Percentiles rank a stretch among this genome's conserved stretches.
Evolutionary conservation across 2,797 vertebrate species (phyloP).

Genomic region (Myotis daubentonii): DNA sequence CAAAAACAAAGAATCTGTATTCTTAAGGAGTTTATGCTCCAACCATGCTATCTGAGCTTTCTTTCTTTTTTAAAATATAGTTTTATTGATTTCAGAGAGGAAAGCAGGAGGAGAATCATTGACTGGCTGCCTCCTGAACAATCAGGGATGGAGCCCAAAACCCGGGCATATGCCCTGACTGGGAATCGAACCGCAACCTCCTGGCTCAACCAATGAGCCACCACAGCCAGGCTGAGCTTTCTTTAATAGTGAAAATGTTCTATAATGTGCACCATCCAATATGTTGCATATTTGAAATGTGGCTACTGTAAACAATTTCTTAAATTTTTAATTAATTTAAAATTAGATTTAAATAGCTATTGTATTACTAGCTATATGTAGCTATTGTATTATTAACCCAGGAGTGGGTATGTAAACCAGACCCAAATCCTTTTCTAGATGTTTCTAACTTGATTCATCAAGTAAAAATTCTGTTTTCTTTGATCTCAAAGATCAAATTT

Average conservation of each 20-base stretch:
- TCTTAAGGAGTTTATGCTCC: neutral
- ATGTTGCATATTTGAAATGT: neutral
- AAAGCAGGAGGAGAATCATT: no score
- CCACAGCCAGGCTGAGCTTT: neutral
- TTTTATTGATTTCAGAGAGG: no score
- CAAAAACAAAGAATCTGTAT: neutral
- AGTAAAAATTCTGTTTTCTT: neutral
- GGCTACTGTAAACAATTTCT: neutral
- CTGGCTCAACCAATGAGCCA: no score
- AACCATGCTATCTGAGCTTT: neutral
- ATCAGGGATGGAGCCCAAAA: no score
- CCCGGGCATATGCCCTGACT: no score
- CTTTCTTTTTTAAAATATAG: neutral
- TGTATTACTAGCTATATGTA: no score
- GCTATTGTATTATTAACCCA: no score
- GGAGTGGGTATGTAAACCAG: neutral
- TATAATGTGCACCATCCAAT: neutral
- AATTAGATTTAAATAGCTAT: constrained; percentile 30
- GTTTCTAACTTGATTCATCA: constrained; percentile 8
- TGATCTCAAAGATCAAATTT: neutral
- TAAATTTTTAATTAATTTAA: constrained; percentile 1
- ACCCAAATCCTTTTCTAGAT: neutral
- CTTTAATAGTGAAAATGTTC: neutral
- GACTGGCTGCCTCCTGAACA: no score
- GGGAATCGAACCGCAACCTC: no score